Percentiles rank a stretch among this genome's conserved stretches.
Evolutionary conservation across 2,888 invertebrate genomes (phyloP).

Genomic region (Masnerella sp.): DNA sequence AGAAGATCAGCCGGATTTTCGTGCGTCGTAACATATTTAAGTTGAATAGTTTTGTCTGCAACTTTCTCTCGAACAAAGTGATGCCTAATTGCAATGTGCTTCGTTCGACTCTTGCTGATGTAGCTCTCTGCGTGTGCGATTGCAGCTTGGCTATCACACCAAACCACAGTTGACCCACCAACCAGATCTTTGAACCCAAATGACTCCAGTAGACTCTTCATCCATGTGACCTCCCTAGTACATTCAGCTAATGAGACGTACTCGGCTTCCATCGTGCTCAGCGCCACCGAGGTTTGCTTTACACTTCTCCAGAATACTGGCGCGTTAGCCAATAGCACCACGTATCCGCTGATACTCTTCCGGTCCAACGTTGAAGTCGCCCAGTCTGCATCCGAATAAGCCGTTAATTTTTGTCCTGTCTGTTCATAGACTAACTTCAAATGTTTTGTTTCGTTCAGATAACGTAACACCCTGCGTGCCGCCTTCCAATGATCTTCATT

Average conservation of each 20-base stretch:
- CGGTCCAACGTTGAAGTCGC: constrained; percentile 31
- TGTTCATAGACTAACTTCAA: constrained; percentile 19
- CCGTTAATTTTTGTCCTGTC: constrained; percentile 15
- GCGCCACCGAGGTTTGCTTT: constrained; percentile 39
- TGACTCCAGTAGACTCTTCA: constrained; percentile 30
- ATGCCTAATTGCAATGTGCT: constrained; percentile 38
- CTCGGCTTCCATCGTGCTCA: constrained; percentile 55
- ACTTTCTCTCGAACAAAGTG: constrained; percentile 40
- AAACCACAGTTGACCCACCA: constrained; percentile 14
- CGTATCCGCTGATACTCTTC: constrained; percentile 45
- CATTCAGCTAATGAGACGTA: constrained; percentile 37
- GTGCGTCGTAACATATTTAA: constrained; percentile 24
- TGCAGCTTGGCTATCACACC: constrained; percentile 45
- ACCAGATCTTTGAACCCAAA: constrained; percentile 13
- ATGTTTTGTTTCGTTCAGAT: constrained; percentile 43
- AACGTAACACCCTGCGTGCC: constrained; percentile 34
- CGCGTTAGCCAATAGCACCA: constrained; percentile 33
- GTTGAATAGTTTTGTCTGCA: constrained; percentile 6
- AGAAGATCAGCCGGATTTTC: constrained; percentile 34
- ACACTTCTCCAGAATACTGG: constrained; percentile 43
- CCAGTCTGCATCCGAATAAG: constrained; percentile 52
- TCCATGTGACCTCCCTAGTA: constrained; percentile 8
- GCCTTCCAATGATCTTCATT: constrained; percentile 50
- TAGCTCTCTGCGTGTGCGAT: constrained; percentile 38
- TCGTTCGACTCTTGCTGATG: constrained; percentile 25